Percentiles rank a stretch among this genome's conserved stretches.
Conservation (phyloP, 2,888 invertebrate species). For the Arge pagana region DNA sequence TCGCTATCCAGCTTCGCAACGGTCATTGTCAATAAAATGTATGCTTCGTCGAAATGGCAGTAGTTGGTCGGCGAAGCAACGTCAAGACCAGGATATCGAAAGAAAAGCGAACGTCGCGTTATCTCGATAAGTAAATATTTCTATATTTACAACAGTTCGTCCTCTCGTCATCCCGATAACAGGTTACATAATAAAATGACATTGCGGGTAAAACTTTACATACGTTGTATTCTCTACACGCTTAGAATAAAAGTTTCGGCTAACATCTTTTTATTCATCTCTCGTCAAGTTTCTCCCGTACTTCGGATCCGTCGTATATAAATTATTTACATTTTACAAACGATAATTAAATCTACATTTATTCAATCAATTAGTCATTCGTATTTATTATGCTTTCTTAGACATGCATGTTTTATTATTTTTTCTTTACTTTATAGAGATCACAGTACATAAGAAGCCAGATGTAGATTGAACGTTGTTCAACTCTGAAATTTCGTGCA, state of each 20-base stretch:
- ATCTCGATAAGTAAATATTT: conserved; percentile 55
- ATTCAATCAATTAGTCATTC: conserved; percentile 33
- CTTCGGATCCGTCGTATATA: conserved; percentile 36
- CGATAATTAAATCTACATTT: conserved; percentile 32
- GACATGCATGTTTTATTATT: conserved; percentile 28
- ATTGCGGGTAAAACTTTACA: conserved; percentile 55
- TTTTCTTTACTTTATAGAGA: conserved; percentile 53
- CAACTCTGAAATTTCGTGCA: conserved; percentile 35
- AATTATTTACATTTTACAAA: conserved; percentile 50
- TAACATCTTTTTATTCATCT: conserved; percentile 24
- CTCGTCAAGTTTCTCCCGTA: conserved; percentile 26
- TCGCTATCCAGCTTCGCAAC: too few species aligned
- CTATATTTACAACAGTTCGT: conserved; percentile 56
- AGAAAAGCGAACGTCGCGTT: too few species aligned
- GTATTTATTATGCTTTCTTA: conserved; percentile 38
- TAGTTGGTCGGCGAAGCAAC: too few species aligned
- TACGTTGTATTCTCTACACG: conserved; percentile 46
- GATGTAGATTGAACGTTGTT: conserved; percentile 40
- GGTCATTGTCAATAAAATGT: conserved; percentile 5
- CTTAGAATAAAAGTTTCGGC: conserved; percentile 29
- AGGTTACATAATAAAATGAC: conserved; percentile 55
- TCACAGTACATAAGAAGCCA: conserved; percentile 59
- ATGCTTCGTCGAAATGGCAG: conserved; percentile 22
- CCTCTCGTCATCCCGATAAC: conserved; percentile 49
- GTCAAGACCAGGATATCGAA: too few species aligned